Evolutionary conservation across 2,888 invertebrate species (phyloP).

Genomic region (Creontiades dilutus): DNA sequence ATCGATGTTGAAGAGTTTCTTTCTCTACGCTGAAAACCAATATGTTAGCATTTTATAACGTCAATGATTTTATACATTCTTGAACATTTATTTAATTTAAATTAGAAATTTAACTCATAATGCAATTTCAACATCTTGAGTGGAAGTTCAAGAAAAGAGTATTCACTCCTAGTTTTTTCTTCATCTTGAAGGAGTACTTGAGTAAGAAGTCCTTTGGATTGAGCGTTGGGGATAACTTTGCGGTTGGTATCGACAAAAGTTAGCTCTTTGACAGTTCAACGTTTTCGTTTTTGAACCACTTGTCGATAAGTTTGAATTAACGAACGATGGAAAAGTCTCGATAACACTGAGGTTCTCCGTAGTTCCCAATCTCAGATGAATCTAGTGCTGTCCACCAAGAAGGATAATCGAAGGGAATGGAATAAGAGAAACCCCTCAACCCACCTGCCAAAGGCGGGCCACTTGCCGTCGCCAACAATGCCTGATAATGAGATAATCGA

Average conservation of each 20-base stretch:
- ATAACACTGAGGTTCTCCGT: neutral
- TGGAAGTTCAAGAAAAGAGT: too few species aligned
- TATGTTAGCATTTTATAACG: too few species aligned
- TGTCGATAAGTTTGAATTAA: conserved; percentile 22
- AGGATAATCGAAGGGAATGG: neutral
- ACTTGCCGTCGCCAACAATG: conserved; percentile 39
- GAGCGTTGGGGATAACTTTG: neutral
- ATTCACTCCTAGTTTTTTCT: too few species aligned
- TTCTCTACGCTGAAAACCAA: too few species aligned
- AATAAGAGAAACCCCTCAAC: conserved; percentile 26
- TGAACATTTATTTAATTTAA: too few species aligned
- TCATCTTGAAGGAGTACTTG: too few species aligned
- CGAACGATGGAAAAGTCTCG: conserved; percentile 2
- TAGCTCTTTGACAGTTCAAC: neutral
- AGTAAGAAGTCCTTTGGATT: too few species aligned
- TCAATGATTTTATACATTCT: too few species aligned
- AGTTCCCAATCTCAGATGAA: neutral
- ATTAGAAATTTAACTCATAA: too few species aligned
- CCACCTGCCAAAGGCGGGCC: conserved; percentile 30
- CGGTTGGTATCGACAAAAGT: neutral
- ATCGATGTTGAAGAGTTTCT: too few species aligned
- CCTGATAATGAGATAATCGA: conserved; percentile 35
- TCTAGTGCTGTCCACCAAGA: conserved; percentile 21
- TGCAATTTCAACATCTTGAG: too few species aligned
- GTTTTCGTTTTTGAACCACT: neutral